These are phyloP conservation scores for Prolemur simus DNA, from an alignment of 2,113 vertebrate genomes.

Conservation along the genomic window DNA sequence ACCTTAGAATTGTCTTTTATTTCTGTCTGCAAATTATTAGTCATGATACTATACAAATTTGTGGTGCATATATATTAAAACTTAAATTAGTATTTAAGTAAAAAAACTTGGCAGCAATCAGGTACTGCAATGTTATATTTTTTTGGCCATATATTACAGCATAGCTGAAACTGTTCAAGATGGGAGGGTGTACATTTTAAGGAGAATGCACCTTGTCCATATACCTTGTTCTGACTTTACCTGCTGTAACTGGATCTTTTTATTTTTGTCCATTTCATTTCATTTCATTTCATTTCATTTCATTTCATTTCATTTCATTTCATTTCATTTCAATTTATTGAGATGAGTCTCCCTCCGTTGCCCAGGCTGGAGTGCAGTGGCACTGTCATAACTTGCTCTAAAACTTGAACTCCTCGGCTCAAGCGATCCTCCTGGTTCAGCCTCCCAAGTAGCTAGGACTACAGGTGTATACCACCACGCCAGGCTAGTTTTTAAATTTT, in stretches of 20 bases:
- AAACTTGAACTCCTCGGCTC: too few species aligned
- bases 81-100: neutral
- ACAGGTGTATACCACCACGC: neutral
- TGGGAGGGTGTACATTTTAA: neutral
- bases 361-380: neutral
- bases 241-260: neutral
- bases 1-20: neutral
- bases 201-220: neutral
- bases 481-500: neutral
- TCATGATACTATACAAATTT: neutral
- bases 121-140: neutral
- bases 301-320: neutral
- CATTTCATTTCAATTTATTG: neutral
- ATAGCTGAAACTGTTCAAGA: neutral
- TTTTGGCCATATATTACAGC: neutral
- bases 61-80: neutral
- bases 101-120: neutral
- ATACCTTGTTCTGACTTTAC: neutral
- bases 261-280: neutral
- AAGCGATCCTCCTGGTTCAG: too few species aligned
- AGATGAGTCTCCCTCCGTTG: neutral
- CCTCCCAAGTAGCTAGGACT: too few species aligned
- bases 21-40: conserved; percentile 16
- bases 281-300: neutral
- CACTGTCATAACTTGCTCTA: neutral